Evolutionary conservation across 2,888 invertebrate genomes (phyloP), one percentile per base, ranked within the genome.

Genomic region (Eremobia ochroleuca): DNA sequence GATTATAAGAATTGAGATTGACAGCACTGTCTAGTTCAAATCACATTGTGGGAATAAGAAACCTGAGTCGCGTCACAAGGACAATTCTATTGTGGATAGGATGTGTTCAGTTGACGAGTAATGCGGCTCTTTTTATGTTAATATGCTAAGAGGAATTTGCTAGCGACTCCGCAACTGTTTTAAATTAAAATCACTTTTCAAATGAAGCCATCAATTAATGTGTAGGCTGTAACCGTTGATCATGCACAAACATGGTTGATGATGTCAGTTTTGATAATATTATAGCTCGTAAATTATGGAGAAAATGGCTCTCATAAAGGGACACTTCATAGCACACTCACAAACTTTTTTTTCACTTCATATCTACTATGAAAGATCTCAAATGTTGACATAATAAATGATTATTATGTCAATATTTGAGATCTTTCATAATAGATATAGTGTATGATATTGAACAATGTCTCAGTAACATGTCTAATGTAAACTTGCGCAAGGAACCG

Each of bases 51-150:
- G 78, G 78, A 84, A 87, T 82, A 83, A 86, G 89, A 89, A 88
- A 90, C 88, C 67, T 82, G 89, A 92, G 87, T 87, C 87, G 83
- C 77, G 85, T 79, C 81, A 82, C 91, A 90, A 92, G 91, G 92
- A 89, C 91, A 89, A 87, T 87, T 88, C 89, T 83, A 91, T 92
- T 92, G 91, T 91, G 68, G 81, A 85, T 89, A 92, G 92, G 92
- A 92, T 92, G 90, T 87, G 76, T 82, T 83, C 85, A 88, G 90
- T 91, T 91, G 86, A 88, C 79, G 83, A 79, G 73, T 86, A 46
- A 87, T 81, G 77, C 82, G 74, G 75, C 74, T 77, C 82, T 86
- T 87, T 89, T 88, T 85, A 86, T 86, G 72, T 65, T 77, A 87
- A 80, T 87, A 82, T 76, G 72, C 74, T 83, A 69, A 76, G 68